These are phyloP conservation scores for Chlorops oryzae DNA, from an alignment of 1,140 invertebrate genomes.

Conservation along the genomic window DNA sequence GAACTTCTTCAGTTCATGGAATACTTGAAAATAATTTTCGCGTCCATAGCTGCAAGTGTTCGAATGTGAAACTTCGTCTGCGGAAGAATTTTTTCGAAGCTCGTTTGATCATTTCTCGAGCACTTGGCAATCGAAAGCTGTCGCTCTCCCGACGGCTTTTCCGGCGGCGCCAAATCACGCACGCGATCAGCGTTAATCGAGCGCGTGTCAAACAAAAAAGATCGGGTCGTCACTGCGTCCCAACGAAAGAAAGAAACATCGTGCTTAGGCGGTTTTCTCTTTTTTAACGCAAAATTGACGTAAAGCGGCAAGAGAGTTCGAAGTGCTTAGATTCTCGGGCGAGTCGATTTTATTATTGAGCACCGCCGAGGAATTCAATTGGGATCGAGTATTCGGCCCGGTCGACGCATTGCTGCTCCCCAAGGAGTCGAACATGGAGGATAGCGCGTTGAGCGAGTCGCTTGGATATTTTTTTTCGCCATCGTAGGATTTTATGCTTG, in stretches of 20 bases:
- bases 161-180: too few relatives aligned
- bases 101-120: too few relatives aligned
- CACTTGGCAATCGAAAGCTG: too few relatives aligned
- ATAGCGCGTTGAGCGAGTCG: slow-evolving; percentile 69
- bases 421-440: slow-evolving; percentile 76
- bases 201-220: slow-evolving; percentile 17
- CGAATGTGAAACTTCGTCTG: too few relatives aligned
- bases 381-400: slow-evolving; percentile 7
- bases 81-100: too few relatives aligned
- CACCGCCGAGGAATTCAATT: slow-evolving; percentile 4
- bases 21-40: too few relatives aligned
- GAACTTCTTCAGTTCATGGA: too few relatives aligned
- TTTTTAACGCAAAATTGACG: slow-evolving; percentile 46
- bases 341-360: slow-evolving; percentile 19
- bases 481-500: slow-evolving; percentile 49
- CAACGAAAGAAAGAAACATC: slow-evolving; percentile 42
- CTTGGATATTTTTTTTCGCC: slow-evolving; percentile 55
- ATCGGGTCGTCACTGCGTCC: too few relatives aligned
- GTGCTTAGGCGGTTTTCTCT: slow-evolving; percentile 44
- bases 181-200: too few relatives aligned
- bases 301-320: slow-evolving; percentile 39
- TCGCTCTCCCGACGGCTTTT: too few relatives aligned
- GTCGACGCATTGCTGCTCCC: slow-evolving; percentile 23
- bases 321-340: slow-evolving; percentile 37
- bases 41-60: too few relatives aligned